Conservation (phyloP, 53 echinoderm and acorn worm species). For the Patiria pectinifera region DNA sequence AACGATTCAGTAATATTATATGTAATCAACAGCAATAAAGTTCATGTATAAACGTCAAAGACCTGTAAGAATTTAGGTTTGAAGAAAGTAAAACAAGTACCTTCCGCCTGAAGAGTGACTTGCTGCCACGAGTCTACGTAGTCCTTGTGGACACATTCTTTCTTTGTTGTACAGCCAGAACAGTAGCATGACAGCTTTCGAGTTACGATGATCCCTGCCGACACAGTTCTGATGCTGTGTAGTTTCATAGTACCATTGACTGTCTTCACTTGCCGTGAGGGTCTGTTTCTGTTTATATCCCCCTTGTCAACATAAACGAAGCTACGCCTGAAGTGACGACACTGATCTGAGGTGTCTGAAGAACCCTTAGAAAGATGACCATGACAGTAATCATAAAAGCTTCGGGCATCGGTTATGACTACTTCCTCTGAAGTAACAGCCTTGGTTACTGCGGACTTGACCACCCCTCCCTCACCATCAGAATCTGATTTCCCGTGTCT, state of each 20-base stretch:
- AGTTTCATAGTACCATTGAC: constrained; percentile 52
- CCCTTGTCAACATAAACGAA: constrained; percentile 38
- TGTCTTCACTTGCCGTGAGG: constrained; percentile 43
- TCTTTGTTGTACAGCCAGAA: background rate
- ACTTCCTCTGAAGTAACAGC: constrained; percentile 43
- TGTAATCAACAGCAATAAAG: constrained; percentile 12
- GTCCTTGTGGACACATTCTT: background rate
- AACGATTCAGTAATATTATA: background rate
- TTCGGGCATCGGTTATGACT: constrained; percentile 32
- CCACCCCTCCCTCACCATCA: constrained; percentile 61
- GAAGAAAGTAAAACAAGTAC: background rate
- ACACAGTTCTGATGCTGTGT: constrained; percentile 33
- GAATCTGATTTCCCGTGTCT: constrained; percentile 45
- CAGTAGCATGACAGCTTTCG: constrained; percentile 69
- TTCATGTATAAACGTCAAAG: background rate
- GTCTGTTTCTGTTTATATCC: constrained; percentile 27
- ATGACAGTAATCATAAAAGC: constrained; percentile 51
- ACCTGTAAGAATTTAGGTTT: background rate
- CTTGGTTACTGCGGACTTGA: constrained; percentile 21
- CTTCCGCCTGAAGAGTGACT: constrained; percentile 11
- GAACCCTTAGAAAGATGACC: constrained; percentile 18
- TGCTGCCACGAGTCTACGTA: constrained; percentile 10
- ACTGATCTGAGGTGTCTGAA: constrained; percentile 3
- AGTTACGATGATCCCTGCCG: constrained; percentile 22
- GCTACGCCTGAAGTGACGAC: constrained; percentile 35